Evolutionary conservation across 2,797 vertebrate species (phyloP).

Genomic region (Erithacus rubecula): DNA sequence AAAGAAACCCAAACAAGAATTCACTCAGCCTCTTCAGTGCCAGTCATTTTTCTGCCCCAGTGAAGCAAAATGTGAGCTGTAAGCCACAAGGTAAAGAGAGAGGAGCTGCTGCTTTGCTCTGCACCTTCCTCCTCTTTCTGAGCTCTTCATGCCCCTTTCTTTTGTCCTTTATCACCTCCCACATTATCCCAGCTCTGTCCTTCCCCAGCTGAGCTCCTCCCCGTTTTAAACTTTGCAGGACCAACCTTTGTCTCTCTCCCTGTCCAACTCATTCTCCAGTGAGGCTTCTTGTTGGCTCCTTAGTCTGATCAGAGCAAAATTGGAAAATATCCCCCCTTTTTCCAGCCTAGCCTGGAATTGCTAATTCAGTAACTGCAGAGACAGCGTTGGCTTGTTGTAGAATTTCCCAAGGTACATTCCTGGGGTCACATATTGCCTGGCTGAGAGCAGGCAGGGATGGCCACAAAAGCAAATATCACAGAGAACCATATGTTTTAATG

Average conservation of each 20-base stretch:
- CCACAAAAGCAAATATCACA: background rate
- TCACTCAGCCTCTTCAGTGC: slow-evolving; percentile 25
- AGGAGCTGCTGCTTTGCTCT: background rate
- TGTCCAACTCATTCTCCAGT: fast-evolving
- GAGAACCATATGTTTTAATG: background rate
- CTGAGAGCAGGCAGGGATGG: background rate
- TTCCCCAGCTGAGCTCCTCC: fast-evolving
- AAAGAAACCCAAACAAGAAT: background rate
- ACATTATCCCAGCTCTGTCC: fast-evolving
- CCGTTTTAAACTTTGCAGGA: background rate
- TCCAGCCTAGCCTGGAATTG: background rate
- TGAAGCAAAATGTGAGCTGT: background rate
- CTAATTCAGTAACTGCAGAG: background rate
- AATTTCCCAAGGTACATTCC: background rate
- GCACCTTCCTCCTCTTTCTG: background rate
- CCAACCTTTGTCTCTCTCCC: background rate
- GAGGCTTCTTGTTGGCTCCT: background rate
- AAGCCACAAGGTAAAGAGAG: background rate
- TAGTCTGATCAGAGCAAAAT: background rate
- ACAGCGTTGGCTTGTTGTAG: background rate
- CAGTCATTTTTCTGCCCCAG: background rate
- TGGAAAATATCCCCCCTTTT: background rate
- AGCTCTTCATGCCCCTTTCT: background rate
- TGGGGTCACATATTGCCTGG: background rate
- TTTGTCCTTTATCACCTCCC: background rate